Evolutionary conservation across 1,140 invertebrate species (phyloP), one percentile per base, ranked within the genome.

Genomic region (Littorina saxatilis): DNA sequence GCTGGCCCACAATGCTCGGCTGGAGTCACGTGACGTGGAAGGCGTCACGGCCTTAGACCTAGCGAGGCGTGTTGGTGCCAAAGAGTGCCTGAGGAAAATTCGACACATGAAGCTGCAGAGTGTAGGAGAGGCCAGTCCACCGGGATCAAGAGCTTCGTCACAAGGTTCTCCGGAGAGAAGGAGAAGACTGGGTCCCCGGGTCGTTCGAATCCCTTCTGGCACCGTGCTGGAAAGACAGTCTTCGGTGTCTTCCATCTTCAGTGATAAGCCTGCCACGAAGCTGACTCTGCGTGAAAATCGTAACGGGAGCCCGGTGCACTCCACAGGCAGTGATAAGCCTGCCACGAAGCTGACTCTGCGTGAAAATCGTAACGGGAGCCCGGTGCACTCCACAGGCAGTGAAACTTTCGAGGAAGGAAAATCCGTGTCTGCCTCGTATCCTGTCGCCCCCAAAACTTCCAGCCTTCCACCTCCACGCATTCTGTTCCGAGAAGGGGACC

Each of bases 61-160:
- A 0, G 88, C 88, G 15, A 61, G 82, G 52, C 40, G 82, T 23
- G 61, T 73, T 37, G 74, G 75, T 9, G 82, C 89, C 11, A 83
- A 66, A 35, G 66, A 85, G n/a, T 88, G 89, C 68, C 79, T 83
- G 29, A 86, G 84, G 29, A 87, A 82, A 79, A 70, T 90, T 11
- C 81, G 85, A 52, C 74, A 86, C 11, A 47, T 74, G 58, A 61
- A 81, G 55, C 70, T 66, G 37, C 55, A 78, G 20, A 43, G 37
- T 58, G 40, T 39, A 43, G 52, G 52, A 35, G 66, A 37, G 66
- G 66, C 66, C 66, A 37, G 29, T 17, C 3, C 66, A 29, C 17
- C 66, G 23, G 13, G 29, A 32, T n/a, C n/a, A n/a, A n/a, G n/a
- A n/a, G 29, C 61, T 9, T 27, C 4, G 55, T 39, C 66, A 39